Evolutionary conservation across 2,113 vertebrate species (phyloP), one percentile per base, ranked within the genome.

Genomic region (Jacana jacana): DNA sequence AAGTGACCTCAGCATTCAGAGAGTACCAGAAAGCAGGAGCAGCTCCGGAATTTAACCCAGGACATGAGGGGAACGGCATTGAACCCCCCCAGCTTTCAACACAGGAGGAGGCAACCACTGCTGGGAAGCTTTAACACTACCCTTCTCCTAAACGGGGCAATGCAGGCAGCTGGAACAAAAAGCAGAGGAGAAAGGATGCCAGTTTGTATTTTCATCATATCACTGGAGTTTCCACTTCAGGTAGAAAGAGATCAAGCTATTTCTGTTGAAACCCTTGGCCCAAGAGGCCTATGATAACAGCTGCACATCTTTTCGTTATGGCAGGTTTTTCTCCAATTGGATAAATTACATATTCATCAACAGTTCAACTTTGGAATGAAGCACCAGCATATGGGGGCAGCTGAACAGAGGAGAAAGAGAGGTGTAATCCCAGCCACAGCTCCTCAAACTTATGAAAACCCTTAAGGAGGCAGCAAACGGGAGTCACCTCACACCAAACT

Each of bases 261-360:
- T 65, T 80, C 73, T 20, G 4, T 7, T 68, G 35, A 85, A 60
- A 69, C 65, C 58, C 65, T 57, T 75, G 83, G 83, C 63, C 68
- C 77, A 81, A 35, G 64, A 78, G 55, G n/a, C 54, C 81, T 89
- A 6, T 60, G 81, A 72, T 64, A 78, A 84, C 76, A 81, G 49
- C 35, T 54, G 40, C 60, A 52, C 54, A n/a, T 37, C 60, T 57
- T 66, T 89, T 91, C 95, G 68, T 42, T 69, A 25, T 33, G 52
- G 91, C 35, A 60, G 55, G 73, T 25, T 86, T 89, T 61, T 68
- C 86, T 75, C 72, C 85, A 78, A 49, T 35, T 25, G 85, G 64
- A 48, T 86, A 93, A 93, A 88, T 85, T 69, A 94, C 85, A 81
- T 42, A 35, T 51, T 94, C 81, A 40, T 35, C 81, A 92, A 83